Percentiles rank a stretch among this genome's conserved stretches.
These are phyloP conservation scores for Agapornis roseicollis DNA, from an alignment of 2,113 vertebrate genomes.

Conservation along the genomic window DNA sequence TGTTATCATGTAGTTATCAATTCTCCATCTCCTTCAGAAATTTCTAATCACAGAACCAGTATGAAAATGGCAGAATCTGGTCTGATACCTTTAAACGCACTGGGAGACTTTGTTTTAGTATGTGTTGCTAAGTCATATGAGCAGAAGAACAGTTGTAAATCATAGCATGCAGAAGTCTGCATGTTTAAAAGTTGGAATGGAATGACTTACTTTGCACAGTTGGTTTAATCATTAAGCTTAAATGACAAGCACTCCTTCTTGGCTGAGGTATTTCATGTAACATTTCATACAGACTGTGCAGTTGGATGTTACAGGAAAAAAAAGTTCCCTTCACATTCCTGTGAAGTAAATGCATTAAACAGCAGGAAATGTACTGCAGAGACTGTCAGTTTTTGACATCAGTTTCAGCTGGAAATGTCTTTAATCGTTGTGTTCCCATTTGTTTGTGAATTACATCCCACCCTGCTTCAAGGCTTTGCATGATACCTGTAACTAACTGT, in stretches of 20 bases:
- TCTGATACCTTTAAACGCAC: not conserved
- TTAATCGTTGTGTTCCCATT: conserved; percentile 38
- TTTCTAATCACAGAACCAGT: not conserved
- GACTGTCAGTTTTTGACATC: conserved; percentile 11
- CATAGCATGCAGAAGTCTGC: not conserved
- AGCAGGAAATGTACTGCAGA: conserved; percentile 6
- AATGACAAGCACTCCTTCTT: conserved; percentile 17
- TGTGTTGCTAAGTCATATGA: not conserved
- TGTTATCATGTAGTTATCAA: not conserved
- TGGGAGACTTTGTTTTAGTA: not conserved
- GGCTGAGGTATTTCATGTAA: conserved; percentile 23
- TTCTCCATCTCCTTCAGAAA: not conserved
- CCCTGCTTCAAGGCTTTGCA: conserved; percentile 74
- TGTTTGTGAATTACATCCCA: conserved; percentile 69
- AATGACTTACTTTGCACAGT: conserved; percentile 9
- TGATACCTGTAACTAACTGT: conserved; percentile 51
- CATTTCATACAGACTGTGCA: not conserved
- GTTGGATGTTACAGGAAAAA: not conserved
- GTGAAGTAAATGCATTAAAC: not conserved
- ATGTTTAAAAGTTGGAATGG: not conserved
- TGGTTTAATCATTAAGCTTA: not conserved
- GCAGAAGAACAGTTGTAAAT: not conserved
- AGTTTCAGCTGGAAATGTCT: conserved; percentile 32
- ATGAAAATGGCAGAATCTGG: not conserved
- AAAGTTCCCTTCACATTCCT: not conserved